These are phyloP conservation scores for Trogon surrucura DNA, from an alignment of 2,113 vertebrate genomes.

Conservation along the genomic window DNA sequence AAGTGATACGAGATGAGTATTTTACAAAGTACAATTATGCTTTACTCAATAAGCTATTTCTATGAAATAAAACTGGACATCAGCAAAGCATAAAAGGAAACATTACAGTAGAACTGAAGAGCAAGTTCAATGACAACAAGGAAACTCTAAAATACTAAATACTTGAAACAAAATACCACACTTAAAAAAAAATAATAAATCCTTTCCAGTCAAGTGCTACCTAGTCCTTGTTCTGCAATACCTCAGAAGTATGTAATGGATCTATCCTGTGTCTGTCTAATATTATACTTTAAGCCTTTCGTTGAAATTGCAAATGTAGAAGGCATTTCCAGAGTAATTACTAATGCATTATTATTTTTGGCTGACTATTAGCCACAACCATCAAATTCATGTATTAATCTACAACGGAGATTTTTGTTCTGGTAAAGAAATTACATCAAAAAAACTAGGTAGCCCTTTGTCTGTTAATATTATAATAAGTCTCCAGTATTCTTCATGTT, in stretches of 20 bases:
- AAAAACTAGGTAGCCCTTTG: background rate
- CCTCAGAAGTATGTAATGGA: background rate
- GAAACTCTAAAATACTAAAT: background rate
- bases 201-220: background rate
- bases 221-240: background rate
- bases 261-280: background rate
- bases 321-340: background rate
- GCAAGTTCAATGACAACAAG: background rate
- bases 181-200: background rate
- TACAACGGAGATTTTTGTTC: background rate
- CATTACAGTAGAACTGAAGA: background rate
- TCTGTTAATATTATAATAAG: background rate
- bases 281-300: background rate
- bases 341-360: slow-evolving; percentile 5
- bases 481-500: background rate
- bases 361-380: background rate
- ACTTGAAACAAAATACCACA: background rate
- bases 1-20: slow-evolving; percentile 75
- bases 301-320: background rate
- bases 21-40: slow-evolving; percentile 71
- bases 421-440: background rate
- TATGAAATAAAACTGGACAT: slow-evolving; percentile 53
- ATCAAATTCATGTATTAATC: background rate
- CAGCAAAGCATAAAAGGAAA: slow-evolving; percentile 11
- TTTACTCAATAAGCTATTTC: slow-evolving; percentile 56